A percentile compares a stretch with the other conserved stretches of the same genome.
Evolutionary conservation across 2,797 vertebrate genomes (phyloP).

Genomic region (Philypnodon macrostomus): DNA sequence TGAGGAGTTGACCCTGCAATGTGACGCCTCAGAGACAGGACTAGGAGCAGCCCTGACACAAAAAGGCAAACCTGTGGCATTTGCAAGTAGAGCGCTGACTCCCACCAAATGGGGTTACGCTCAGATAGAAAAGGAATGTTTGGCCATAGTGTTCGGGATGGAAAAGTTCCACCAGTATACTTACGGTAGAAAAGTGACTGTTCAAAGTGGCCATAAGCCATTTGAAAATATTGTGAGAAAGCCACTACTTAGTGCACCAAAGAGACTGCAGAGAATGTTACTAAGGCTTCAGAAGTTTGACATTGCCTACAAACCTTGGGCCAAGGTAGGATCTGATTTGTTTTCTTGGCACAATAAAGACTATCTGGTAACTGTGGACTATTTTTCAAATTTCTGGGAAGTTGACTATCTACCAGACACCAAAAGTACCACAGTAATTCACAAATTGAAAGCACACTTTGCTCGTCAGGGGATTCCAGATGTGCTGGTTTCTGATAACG

Average conservation of each 20-base stretch:
- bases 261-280: no score
- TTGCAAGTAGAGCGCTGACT: conserved; percentile 15
- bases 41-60: conserved; percentile 21
- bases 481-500: conserved; percentile 14
- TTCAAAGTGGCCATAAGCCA: conserved; percentile 10
- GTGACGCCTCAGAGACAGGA: conserved; percentile 24
- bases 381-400: conserved; percentile 1
- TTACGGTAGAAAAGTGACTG: not conserved
- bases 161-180: not conserved
- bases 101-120: not conserved
- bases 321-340: conserved; percentile 3
- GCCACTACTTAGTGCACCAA: no score
- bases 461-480: conserved; percentile 17
- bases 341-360: not conserved
- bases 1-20: conserved; percentile 10
- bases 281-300: conserved; percentile 23
- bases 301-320: not conserved
- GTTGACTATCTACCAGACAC: not conserved
- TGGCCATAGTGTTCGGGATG: no score
- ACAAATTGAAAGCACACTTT: conserved; percentile 18
- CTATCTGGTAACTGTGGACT: conserved; percentile 1
- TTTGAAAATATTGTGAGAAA: conserved; percentile 23
- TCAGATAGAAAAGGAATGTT: not conserved
- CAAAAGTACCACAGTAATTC: conserved; percentile 13
- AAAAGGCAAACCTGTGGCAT: conserved; percentile 19